Evolutionary conservation across 2,888 invertebrate genomes (phyloP).

Genomic region (Volucella inflata): DNA sequence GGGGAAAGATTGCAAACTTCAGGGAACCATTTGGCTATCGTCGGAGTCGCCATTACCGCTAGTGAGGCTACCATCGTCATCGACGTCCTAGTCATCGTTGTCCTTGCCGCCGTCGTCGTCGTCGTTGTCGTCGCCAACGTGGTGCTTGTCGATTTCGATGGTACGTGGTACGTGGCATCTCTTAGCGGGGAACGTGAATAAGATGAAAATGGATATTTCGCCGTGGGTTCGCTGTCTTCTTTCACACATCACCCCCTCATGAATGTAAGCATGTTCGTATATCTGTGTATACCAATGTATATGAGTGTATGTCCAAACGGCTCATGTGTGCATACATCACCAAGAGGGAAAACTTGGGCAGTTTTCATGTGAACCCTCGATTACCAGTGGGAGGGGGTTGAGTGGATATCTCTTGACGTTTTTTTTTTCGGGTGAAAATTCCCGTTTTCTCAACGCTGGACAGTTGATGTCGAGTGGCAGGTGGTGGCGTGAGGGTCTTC

Average conservation of each 20-base stretch:
- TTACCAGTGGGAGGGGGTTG: slow-evolving; percentile 32
- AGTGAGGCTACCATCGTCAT: slow-evolving; percentile 4
- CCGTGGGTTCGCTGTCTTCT: slow-evolving; percentile 69
- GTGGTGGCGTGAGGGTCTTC: slow-evolving; percentile 67
- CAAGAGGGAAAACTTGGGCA: slow-evolving; percentile 70
- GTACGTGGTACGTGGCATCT: slow-evolving; percentile 68
- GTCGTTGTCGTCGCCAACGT: slow-evolving; percentile 25
- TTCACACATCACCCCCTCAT: slow-evolving; percentile 28
- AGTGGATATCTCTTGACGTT: slow-evolving; percentile 49
- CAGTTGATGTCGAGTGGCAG: slow-evolving; percentile 70
- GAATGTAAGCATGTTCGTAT: slow-evolving; percentile 19
- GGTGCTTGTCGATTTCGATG: slow-evolving; percentile 3
- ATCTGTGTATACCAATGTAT: slow-evolving; percentile 18
- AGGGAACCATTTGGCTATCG: slow-evolving; percentile 69
- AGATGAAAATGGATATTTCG: slow-evolving; percentile 74
- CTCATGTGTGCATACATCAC: slow-evolving; percentile 71
- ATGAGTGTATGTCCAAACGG: slow-evolving; percentile 43
- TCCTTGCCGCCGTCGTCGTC: slow-evolving; percentile 22
- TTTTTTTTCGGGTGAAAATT: slow-evolving; percentile 73
- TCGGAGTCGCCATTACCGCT: slow-evolving; percentile 41
- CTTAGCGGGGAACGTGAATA: slow-evolving; percentile 73
- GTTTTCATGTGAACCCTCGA: slow-evolving; percentile 60
- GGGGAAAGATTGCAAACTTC: slow-evolving; percentile 65
- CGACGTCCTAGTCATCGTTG: slow-evolving; percentile 6
- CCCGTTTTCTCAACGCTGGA: slow-evolving; percentile 73